These are phyloP conservation scores for Balaenoptera acutorostrata DNA, from an alignment of 2,113 vertebrate genomes.

Conservation along the genomic window DNA sequence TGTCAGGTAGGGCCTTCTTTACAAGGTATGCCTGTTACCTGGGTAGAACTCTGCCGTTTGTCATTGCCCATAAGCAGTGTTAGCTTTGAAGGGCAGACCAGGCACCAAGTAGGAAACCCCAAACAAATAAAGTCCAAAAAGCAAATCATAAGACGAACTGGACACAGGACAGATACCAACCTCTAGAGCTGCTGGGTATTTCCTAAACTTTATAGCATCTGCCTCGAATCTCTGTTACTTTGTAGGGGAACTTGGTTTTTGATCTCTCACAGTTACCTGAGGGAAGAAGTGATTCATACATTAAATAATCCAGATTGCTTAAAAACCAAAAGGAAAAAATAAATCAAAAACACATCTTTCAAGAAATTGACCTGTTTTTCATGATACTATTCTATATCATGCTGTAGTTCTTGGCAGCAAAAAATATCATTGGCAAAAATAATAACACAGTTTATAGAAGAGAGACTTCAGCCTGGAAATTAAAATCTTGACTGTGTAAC, in stretches of 20 bases:
- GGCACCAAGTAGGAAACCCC: not conserved
- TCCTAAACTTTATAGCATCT: not conserved
- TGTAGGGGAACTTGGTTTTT: not conserved
- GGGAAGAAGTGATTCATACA: not conserved
- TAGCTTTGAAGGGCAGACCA: not conserved
- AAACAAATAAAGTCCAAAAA: not conserved
- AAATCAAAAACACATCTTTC: not conserved
- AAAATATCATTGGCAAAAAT: not conserved
- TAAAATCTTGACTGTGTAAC: not conserved
- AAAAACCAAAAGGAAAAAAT: not conserved
- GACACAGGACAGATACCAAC: not conserved
- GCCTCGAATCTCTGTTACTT: not conserved
- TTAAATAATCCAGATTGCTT: not conserved
- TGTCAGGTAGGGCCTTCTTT: not conserved
- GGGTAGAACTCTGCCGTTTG: not conserved
- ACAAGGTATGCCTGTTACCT: not conserved
- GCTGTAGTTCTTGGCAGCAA: not conserved
- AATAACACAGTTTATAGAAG: not conserved
- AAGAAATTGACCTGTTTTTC: not conserved
- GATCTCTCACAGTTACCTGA: not conserved
- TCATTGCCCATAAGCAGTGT: not conserved
- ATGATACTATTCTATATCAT: not conserved
- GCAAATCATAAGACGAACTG: not conserved
- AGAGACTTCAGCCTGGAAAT: not conserved
- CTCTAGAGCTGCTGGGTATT: not conserved